Evolutionary conservation across 2,888 invertebrate species (phyloP), one percentile per base, ranked within the genome.

Genomic region (Athripsodes cinereus): DNA sequence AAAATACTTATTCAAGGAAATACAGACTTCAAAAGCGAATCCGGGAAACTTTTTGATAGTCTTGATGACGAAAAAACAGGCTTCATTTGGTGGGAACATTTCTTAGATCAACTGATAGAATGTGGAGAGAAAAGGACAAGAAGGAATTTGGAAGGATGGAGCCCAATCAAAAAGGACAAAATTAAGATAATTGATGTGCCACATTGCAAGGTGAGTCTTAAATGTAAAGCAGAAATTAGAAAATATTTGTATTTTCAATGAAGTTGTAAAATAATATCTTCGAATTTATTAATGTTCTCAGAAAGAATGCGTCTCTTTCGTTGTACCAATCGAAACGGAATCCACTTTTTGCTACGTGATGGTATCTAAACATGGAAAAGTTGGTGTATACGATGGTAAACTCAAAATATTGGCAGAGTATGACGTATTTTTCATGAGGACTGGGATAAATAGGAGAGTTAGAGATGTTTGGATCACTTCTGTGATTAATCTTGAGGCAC

Each of bases 381-480:
- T 84, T 0, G 84, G 83, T 0, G 69, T 85, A 1, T 85, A 84
- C 68, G 79, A 79, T 64, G 82, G 80, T 0, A 73, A 76, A n/a
- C 65, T 84, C 57, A 71, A 72, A 18, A 72, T 82, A 18, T 66
- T 83, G 31, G 72, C 75, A 22, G 72, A 75, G 0, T 83, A 84
- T 62, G 68, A 70, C 47, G 72, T 79, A 5, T 80, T 82, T 60
- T 79, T 81, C 67, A 78, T 79, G 2, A 70, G 80, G 55, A 77
- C 75, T 19, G 81, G 82, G 26, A 65, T 77, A 1, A 70, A 67
- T 2, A 69, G 75, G 11, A 74, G 78, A 11, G 73, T 81, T 1
- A 76, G 75, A 59, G 80, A 79, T 63, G 73, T 77, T 40, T 85
- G 85, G 85, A 74, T 86, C 2, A 85, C 84, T 0, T 85, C 85